Percentiles rank a stretch among this genome's conserved stretches.
Conservation (phyloP, 1,140 invertebrate species). For the Psix sp. region DNA sequence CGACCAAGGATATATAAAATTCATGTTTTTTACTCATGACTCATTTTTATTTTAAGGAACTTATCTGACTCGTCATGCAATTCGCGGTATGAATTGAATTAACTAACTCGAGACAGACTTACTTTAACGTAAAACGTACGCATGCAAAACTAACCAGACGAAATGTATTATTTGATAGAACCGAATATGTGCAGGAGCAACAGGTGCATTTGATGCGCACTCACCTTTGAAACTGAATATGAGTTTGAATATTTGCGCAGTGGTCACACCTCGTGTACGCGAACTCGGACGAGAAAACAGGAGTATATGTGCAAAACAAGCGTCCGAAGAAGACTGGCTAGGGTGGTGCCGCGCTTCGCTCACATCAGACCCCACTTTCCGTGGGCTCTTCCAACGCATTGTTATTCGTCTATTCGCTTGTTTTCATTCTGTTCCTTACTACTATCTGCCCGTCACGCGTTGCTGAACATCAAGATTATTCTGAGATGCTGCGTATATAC, state of each 20-base stretch:
- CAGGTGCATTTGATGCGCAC: conserved; percentile 14
- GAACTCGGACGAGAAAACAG: background rate
- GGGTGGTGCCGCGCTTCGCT: conserved; percentile 25
- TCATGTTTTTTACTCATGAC: too few species aligned
- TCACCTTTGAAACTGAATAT: conserved; percentile 3
- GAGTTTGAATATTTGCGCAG: conserved; percentile 14
- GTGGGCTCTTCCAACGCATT: conserved; percentile 4
- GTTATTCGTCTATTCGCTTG: conserved; percentile 14
- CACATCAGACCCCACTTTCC: conserved; percentile 30
- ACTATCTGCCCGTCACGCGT: conserved; percentile 7
- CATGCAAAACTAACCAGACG: too few species aligned
- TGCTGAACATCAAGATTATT: conserved; percentile 9
- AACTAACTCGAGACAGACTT: too few species aligned
- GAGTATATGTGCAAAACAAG: conserved; percentile 14
- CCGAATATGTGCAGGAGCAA: background rate
- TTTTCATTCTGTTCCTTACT: conserved; percentile 15
- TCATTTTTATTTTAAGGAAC: too few species aligned
- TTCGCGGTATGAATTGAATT: too few species aligned
- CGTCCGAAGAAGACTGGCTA: conserved; percentile 32
- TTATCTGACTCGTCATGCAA: too few species aligned
- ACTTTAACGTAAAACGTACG: too few species aligned
- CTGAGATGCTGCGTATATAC: conserved; percentile 8
- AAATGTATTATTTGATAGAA: background rate
- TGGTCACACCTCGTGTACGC: conserved; percentile 20
- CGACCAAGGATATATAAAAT: too few species aligned